Conservation (phyloP, 2,113 vertebrate species). For the Charina bottae region DNA sequence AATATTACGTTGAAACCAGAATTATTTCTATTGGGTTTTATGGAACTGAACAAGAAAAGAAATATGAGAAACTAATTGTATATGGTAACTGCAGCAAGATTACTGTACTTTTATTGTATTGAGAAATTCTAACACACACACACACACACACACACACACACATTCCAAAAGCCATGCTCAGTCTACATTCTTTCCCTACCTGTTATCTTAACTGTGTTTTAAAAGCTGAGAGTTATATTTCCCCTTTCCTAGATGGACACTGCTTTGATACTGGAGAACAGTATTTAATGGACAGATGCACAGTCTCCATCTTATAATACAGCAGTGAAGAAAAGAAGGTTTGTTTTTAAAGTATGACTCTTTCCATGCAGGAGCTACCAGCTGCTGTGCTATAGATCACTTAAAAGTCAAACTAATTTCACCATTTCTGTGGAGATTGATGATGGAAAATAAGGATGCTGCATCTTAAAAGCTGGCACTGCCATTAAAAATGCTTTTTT, state of each 20-base stretch:
- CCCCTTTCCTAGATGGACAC: neutral
- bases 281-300: neutral
- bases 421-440: neutral
- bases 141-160: no score
- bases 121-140: no score
- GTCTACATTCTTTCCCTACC: no score
- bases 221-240: neutral
- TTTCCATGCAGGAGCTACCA: neutral
- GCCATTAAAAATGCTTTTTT: neutral
- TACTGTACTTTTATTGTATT: neutral
- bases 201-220: neutral
- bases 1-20: neutral
- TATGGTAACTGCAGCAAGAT: neutral
- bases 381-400: neutral
- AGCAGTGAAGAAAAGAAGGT: neutral
- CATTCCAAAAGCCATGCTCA: no score
- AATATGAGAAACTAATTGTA: neutral
- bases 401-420: slow-evolving; percentile 33
- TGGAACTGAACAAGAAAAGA: neutral
- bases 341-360: neutral
- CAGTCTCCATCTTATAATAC: neutral
- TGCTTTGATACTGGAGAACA: neutral
- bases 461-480: neutral
- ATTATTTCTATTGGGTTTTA: neutral
- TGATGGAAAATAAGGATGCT: neutral